A percentile compares a stretch with the other conserved stretches of the same genome.
Conservation (phyloP, 2,113 vertebrate genomes). For the Seriola quinqueradiata region DNA sequence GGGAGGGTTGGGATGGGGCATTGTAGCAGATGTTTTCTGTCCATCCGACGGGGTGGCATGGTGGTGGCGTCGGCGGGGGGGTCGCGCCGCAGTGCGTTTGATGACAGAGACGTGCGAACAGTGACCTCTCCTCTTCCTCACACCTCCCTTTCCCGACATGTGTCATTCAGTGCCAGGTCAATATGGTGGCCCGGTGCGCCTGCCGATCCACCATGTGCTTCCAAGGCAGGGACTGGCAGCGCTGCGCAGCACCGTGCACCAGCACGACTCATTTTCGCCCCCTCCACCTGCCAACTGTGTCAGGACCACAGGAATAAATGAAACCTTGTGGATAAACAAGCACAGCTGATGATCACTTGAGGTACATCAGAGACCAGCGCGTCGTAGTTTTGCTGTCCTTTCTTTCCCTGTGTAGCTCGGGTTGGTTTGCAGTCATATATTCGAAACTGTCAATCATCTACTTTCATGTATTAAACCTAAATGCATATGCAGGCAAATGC, state of each 20-base stretch:
- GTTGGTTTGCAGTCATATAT: conserved; percentile 14
- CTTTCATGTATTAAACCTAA: conserved; percentile 1
- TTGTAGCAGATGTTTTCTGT: conserved; percentile 72
- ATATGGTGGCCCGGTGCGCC: conserved; percentile 74
- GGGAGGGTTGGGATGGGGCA: conserved; percentile 31
- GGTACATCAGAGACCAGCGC: conserved; percentile 1
- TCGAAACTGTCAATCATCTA: conserved; percentile 14
- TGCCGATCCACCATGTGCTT: conserved; percentile 77
- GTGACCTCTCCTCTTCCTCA: conserved; percentile 71
- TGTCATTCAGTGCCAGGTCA: conserved; percentile 81
- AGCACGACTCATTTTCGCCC: conserved; percentile 46
- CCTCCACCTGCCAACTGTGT: conserved; percentile 71
- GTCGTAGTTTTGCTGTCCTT: neutral
- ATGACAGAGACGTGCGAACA: conserved; percentile 54
- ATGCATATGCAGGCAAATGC: neutral
- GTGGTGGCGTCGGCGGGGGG: neutral
- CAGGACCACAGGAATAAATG: conserved; percentile 55
- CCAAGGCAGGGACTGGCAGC: conserved; percentile 64
- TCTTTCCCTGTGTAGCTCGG: neutral
- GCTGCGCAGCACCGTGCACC: conserved; percentile 33
- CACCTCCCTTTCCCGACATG: conserved; percentile 71
- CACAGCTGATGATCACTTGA: conserved; percentile 41
- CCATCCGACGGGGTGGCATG: neutral
- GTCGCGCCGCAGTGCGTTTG: conserved; percentile 13
- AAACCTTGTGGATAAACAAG: conserved; percentile 59